phyloP scores from a whole-genome alignment of 2,113 vertebrate species.

The Serilophus lunatus region DNA sequence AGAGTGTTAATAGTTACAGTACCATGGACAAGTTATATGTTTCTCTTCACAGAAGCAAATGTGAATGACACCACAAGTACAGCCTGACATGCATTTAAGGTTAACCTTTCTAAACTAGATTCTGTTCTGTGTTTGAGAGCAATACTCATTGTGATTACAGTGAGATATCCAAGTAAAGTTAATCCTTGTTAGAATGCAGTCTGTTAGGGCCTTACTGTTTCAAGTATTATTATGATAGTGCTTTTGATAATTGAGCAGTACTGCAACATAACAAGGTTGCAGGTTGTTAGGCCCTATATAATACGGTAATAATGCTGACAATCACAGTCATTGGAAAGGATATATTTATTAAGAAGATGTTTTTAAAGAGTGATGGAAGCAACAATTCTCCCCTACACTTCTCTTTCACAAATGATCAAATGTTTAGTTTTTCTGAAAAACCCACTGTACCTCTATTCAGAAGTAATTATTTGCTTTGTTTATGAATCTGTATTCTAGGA shows the following conservation, averaged over 20 bases:
- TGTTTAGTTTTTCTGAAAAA: conserved; percentile 23
- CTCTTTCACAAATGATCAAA: conserved; percentile 2
- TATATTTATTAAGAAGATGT: conserved; percentile 71
- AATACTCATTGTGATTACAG: conserved; percentile 77
- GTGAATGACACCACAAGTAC: conserved; percentile 75
- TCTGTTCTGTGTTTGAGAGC: conserved; percentile 77
- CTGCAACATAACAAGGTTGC: conserved; percentile 55
- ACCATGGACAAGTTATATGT: conserved; percentile 63
- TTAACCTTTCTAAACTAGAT: conserved; percentile 70
- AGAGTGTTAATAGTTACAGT: conserved; percentile 88
- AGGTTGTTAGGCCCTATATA: conserved; percentile 65
- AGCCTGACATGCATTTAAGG: conserved; percentile 75
- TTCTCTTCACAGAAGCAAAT: conserved; percentile 74
- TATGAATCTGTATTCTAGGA: not conserved
- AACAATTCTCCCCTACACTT: conserved; percentile 53
- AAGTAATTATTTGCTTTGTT: conserved; percentile 26
- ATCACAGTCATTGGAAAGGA: conserved; percentile 77
- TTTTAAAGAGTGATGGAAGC: conserved; percentile 67
- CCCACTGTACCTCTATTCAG: conserved; percentile 25
- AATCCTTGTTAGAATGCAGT: conserved; percentile 74
- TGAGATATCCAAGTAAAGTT: conserved; percentile 68
- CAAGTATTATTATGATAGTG: conserved; percentile 62
- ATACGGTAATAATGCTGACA: conserved; percentile 77
- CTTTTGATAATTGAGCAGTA: conserved; percentile 58
- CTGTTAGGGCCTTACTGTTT: conserved; percentile 72